Conservation (phyloP, 2,113 vertebrate species). For the Butorides virescens region DNA sequence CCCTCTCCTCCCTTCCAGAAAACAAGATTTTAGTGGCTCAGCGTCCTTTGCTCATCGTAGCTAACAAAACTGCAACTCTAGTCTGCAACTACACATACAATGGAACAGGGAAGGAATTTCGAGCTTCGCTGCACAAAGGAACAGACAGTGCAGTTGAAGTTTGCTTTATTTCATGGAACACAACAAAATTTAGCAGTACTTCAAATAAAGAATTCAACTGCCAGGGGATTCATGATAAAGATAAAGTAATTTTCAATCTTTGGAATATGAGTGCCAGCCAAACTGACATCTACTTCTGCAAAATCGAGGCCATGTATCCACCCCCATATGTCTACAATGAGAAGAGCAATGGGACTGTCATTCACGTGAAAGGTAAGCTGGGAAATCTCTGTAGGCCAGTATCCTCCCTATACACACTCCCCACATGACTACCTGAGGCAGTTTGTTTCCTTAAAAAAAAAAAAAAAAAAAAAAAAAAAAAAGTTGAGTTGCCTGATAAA, state of each 20-base stretch:
- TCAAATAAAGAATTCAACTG: constrained; percentile 61
- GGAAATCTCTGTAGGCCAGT: background rate
- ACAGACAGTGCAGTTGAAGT: constrained; percentile 62
- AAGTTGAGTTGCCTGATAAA: background rate
- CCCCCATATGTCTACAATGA: constrained; percentile 73
- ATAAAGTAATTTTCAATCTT: constrained; percentile 73
- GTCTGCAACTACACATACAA: constrained; percentile 74
- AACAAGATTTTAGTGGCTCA: constrained; percentile 76
- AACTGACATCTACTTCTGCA: constrained; percentile 82
- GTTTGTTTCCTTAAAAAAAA: background rate
- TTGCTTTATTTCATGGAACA: constrained; percentile 69
- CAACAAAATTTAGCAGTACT: background rate
- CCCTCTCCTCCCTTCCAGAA: constrained; percentile 31
- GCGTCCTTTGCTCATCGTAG: constrained; percentile 41
- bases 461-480: background rate
- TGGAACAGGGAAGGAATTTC: constrained; percentile 66
- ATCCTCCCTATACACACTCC: background rate
- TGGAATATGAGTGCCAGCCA: constrained; percentile 65
- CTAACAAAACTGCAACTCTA: constrained; percentile 50
- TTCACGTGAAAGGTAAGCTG: constrained; percentile 76
- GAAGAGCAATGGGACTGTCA: constrained; percentile 73
- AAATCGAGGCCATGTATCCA: constrained; percentile 75
- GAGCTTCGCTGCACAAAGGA: constrained; percentile 72
- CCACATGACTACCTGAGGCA: background rate
- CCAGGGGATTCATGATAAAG: constrained; percentile 23